A percentile compares a stretch with the other conserved stretches of the same genome.
Conservation (phyloP, 2,888 invertebrate species). For the Tetheella fluctuosa region DNA sequence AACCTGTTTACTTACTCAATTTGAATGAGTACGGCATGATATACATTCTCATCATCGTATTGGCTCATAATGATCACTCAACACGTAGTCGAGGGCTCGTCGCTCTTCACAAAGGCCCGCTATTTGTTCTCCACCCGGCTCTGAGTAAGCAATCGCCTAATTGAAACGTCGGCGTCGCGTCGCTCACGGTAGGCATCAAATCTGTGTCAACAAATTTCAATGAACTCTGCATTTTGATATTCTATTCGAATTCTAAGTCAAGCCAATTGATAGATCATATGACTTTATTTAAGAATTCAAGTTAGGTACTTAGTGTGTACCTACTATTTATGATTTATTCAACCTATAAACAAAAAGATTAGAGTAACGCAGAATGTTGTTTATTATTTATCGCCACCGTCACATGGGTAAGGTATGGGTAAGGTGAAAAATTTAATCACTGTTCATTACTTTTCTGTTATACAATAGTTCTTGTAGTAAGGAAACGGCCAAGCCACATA, state of each 20-base stretch:
- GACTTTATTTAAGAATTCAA: not conserved
- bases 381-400: too few species aligned
- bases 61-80: conserved; percentile 36
- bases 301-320: too few species aligned
- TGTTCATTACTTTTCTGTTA: too few species aligned
- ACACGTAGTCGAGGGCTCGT: conserved; percentile 31
- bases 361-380: too few species aligned
- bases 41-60: conserved; percentile 42
- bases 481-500: too few species aligned
- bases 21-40: conserved; percentile 1
- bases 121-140: conserved; percentile 74
- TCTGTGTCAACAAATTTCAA: conserved; percentile 47
- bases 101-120: conserved; percentile 53
- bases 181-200: conserved; percentile 33
- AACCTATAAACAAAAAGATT: too few species aligned
- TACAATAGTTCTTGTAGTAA: too few species aligned
- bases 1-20: not conserved
- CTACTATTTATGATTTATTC: too few species aligned
- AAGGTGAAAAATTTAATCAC: too few species aligned
- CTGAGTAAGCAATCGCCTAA: conserved; percentile 72
- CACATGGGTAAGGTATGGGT: too few species aligned
- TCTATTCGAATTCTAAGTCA: not conserved
- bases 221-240: conserved; percentile 12
- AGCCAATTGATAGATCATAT: not conserved
- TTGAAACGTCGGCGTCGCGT: conserved; percentile 58